Base-by-base conservation (phyloP, 2,797 vertebrate species). In the Clamator glandarius region DNA sequence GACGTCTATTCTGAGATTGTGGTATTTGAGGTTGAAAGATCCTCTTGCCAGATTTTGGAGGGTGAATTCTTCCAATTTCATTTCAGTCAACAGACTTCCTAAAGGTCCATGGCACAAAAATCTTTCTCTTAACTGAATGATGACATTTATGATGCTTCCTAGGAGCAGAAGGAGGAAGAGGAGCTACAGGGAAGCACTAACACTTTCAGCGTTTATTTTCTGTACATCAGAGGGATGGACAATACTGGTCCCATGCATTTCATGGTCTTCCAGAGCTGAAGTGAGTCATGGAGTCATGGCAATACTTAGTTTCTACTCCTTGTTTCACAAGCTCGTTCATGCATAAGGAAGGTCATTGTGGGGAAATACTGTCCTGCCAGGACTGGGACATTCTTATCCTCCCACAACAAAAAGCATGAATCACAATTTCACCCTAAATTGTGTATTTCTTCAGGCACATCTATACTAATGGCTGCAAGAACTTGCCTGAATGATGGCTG, bases 111-210 rank as follows among this genome's bases (percentile, higher is more conserved):
- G 4, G 13, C 54, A 10, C n/a, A 35, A 84, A 77, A 81, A 14
- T n/a, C 25, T 83, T 74, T 82, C 39, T 77, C 7, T 31, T 44
- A 21, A 8, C 25, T 59, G 12, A 17, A 3, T 73, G 46, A 6
- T 55, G 35, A 50, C 0, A 0, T 69, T 68, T 73, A 8, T 88
- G n/a, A 24, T 55, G 57, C 17, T 52, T 15, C 4, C 13, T 74
- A 48, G 58, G 58, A 62, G 11, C 42, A 1, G 12, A 69, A 69
- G 39, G 5, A 86, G n/a, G 31, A 66, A 73, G 5, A 86, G n/a
- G 28, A 66, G 69, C 19, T 54, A 18, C 11, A 66, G 62, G 29
- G 11, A 87, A 93, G 12, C 5, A 39, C 10, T 61, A n/a, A 29
- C 6, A 79, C 8, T 72, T 35, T 63, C 28, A 72, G 4, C 18